Conservation (phyloP, 2,888 invertebrate genomes). For the Parthenolecanium corni region DNA sequence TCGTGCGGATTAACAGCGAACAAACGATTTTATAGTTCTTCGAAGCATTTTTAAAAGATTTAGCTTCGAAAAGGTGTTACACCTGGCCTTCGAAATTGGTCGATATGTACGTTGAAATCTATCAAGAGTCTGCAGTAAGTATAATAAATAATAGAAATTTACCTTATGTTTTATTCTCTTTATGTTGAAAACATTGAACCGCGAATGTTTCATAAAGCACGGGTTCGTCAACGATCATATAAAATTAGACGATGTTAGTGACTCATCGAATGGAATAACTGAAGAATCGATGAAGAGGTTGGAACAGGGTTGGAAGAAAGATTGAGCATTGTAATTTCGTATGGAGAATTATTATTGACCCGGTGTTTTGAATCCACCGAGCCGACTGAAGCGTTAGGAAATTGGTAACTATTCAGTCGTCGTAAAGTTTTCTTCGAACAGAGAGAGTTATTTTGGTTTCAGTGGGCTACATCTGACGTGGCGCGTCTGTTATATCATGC, state of each 20-base stretch:
- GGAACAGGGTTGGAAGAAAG: no score
- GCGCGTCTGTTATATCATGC: no score
- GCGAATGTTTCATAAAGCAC: slow-evolving; percentile 2
- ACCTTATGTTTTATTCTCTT: not conserved
- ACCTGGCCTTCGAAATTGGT: slow-evolving; percentile 54
- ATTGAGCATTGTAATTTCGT: slow-evolving; percentile 19
- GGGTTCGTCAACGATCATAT: not conserved
- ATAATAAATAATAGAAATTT: not conserved
- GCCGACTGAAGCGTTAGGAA: slow-evolving; percentile 17
- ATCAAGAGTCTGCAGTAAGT: slow-evolving; percentile 39
- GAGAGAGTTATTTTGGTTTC: not conserved
- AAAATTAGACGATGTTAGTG: not conserved
- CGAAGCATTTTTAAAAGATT: slow-evolving; percentile 47
- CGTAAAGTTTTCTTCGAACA: not conserved
- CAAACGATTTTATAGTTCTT: slow-evolving; percentile 48
- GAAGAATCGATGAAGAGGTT: slow-evolving; percentile 10
- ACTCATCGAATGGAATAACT: not conserved
- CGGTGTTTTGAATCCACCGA: slow-evolving; percentile 12
- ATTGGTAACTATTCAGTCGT: slow-evolving; percentile 14
- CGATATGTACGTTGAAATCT: slow-evolving; percentile 49
- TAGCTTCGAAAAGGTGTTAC: slow-evolving; percentile 50
- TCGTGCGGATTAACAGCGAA: slow-evolving; percentile 45
- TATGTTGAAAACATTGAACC: not conserved
- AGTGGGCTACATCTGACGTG: no score
- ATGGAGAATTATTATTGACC: slow-evolving; percentile 29